Evolutionary conservation across 2,797 vertebrate genomes (phyloP).

Genomic region (Poecilia gillii): DNA sequence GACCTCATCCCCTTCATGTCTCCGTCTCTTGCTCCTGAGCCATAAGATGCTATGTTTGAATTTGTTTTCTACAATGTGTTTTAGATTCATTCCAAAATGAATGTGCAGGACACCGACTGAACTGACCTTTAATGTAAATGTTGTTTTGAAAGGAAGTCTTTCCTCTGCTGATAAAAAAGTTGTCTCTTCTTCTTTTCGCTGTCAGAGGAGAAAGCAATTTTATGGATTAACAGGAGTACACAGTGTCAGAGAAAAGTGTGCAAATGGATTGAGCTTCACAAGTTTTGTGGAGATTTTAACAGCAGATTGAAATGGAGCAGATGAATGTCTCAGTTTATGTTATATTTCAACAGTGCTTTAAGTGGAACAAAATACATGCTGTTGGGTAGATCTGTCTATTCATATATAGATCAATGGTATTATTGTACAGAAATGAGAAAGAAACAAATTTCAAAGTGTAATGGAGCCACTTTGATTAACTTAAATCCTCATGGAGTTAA

Average conservation of each 20-base stretch:
- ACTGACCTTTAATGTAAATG: not conserved
- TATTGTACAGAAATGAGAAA: not conserved
- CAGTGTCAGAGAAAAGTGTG: not conserved
- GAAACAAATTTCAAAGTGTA: not conserved
- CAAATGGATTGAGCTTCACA: not conserved
- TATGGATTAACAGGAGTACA: not conserved
- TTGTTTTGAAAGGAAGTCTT: conserved; percentile 21
- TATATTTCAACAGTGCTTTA: not conserved
- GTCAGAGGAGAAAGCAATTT: not conserved
- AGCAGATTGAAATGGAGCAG: not conserved
- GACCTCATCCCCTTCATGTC: conserved; percentile 2
- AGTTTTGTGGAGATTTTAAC: not conserved
- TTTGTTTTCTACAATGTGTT: not conserved
- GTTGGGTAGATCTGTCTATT: not conserved
- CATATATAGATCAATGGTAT: not conserved
- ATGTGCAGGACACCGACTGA: conserved; percentile 11
- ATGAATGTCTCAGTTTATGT: not conserved
- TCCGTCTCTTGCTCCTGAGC: not conserved
- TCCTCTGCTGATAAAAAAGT: conserved; percentile 2
- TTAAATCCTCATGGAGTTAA: not conserved
- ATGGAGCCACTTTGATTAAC: not conserved
- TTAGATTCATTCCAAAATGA: conserved; percentile 5
- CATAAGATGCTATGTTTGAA: not conserved
- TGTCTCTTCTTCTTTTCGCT: conserved; percentile 2
- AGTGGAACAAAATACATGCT: not conserved